Conservation (phyloP, 2,888 invertebrate genomes). For the Scaptomyza polygonia region DNA sequence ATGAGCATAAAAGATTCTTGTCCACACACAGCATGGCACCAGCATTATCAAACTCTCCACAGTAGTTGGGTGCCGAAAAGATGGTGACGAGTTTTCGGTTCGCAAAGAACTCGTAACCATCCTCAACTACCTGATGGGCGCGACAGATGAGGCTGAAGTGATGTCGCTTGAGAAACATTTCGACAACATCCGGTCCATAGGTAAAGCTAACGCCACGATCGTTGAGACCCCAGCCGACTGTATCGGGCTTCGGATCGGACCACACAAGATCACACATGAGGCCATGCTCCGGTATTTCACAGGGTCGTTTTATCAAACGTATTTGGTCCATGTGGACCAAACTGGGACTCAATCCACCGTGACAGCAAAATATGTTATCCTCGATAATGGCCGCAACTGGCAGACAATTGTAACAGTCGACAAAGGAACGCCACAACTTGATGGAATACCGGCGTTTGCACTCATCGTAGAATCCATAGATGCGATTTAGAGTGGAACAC, state of each 20-base stretch:
- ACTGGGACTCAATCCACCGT: constrained; percentile 93
- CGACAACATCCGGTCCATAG: constrained; percentile 98
- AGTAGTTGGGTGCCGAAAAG: constrained; percentile 96
- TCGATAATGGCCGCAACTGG: constrained; percentile 96
- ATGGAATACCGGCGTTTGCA: constrained; percentile 97
- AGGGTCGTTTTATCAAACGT: constrained; percentile 97
- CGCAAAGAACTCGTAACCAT: constrained; percentile 98
- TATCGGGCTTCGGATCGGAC: constrained; percentile 97
- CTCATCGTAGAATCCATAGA: constrained; percentile 98
- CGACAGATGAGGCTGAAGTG: constrained; percentile 93
- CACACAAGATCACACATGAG: constrained; percentile 97
- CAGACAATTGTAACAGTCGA: constrained; percentile 97
- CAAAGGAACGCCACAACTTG: constrained; percentile 99
- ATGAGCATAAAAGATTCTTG: constrained; percentile 99
- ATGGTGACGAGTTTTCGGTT: constrained; percentile 96
- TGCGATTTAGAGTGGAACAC: constrained; percentile 97
- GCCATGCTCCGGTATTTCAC: constrained; percentile 98
- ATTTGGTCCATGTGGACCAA: constrained; percentile 98
- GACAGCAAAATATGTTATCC: constrained; percentile 90
- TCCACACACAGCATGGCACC: constrained; percentile 98
- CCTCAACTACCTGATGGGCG: constrained; percentile 95
- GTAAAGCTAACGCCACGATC: constrained; percentile 99
- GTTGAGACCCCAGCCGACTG: constrained; percentile 99
- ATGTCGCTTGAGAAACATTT: constrained; percentile 98
- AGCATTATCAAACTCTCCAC: constrained; percentile 94